Percentiles rank a stretch among this genome's conserved stretches.
Evolutionary conservation across 23 tunicate species (phyloP).

Genomic region (Ciona savignyi): DNA sequence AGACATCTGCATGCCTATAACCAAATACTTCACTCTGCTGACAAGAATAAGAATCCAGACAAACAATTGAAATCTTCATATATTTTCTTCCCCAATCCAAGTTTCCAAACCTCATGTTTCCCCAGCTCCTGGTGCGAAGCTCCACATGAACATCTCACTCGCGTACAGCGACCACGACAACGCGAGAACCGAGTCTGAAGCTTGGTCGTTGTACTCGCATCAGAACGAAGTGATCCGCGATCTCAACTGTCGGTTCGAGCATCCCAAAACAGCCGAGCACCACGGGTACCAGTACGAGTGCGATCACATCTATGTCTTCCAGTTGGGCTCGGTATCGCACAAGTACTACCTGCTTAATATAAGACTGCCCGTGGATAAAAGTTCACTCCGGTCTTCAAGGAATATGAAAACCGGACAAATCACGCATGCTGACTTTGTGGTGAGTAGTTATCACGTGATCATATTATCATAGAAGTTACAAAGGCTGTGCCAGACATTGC

Average conservation of each 20-base stretch:
- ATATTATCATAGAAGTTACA: too few relatives aligned
- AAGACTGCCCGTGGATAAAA: constrained; percentile 22
- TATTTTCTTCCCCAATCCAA: too few relatives aligned
- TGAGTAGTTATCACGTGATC: background rate
- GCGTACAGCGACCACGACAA: constrained; percentile 42
- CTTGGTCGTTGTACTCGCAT: constrained; percentile 45
- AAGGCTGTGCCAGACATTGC: too few relatives aligned
- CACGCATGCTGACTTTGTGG: constrained; percentile 7
- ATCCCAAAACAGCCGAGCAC: constrained; percentile 14
- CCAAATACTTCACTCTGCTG: too few relatives aligned
- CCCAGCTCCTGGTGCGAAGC: constrained; percentile 8
- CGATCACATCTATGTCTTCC: constrained; percentile 55
- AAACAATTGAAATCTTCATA: too few relatives aligned
- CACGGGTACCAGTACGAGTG: constrained; percentile 61
- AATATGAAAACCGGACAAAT: constrained; percentile 11
- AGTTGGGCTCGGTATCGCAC: constrained; percentile 83
- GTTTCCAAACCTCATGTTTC: background rate
- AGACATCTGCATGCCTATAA: too few relatives aligned
- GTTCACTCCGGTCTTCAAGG: background rate
- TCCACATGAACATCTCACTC: constrained; percentile 33
- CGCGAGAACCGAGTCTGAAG: background rate
- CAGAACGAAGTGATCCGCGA: constrained; percentile 32
- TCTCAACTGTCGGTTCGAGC: constrained; percentile 50
- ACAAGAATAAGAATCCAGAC: too few relatives aligned
- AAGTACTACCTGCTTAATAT: constrained; percentile 64